Conservation (phyloP, 2,113 vertebrate species). For the Oncorhynchus nerka region DNA sequence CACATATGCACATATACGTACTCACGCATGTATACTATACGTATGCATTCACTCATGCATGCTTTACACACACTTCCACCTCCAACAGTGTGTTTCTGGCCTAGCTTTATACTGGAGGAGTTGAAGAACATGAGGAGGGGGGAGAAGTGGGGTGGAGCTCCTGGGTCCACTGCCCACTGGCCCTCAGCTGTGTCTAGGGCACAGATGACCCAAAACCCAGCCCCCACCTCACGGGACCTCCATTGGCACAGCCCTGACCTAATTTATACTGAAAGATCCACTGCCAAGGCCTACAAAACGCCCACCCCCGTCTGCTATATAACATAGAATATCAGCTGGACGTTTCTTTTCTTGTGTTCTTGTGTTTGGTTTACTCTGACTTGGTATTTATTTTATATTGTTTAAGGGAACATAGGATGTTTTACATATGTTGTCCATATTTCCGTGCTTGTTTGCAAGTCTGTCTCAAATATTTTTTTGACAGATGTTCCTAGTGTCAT, state of each 20-base stretch:
- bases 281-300: slow-evolving; percentile 60
- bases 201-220: slow-evolving; percentile 69
- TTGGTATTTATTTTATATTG: not conserved
- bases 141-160: slow-evolving; percentile 33
- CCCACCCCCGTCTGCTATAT: slow-evolving; percentile 39
- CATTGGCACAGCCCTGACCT: slow-evolving; percentile 60
- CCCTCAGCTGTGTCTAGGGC: slow-evolving; percentile 57
- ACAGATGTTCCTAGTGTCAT: not conserved
- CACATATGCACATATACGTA: not conserved
- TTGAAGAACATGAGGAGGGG: slow-evolving; percentile 30
- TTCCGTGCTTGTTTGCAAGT: not conserved
- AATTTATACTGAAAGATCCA: slow-evolving; percentile 69
- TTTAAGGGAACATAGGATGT: not conserved
- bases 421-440: not conserved
- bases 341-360: not conserved
- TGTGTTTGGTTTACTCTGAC: slow-evolving; percentile 18
- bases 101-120: slow-evolving; percentile 39
- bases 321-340: slow-evolving; percentile 27
- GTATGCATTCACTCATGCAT: not conserved
- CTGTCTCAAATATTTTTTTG: slow-evolving; percentile 1
- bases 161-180: slow-evolving; percentile 50
- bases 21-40: not conserved
- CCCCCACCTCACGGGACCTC: slow-evolving; percentile 59
- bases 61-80: not conserved
- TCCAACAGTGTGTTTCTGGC: not conserved